Conservation (phyloP, 2,888 invertebrate species). For the Cataglyphis albicans region DNA sequence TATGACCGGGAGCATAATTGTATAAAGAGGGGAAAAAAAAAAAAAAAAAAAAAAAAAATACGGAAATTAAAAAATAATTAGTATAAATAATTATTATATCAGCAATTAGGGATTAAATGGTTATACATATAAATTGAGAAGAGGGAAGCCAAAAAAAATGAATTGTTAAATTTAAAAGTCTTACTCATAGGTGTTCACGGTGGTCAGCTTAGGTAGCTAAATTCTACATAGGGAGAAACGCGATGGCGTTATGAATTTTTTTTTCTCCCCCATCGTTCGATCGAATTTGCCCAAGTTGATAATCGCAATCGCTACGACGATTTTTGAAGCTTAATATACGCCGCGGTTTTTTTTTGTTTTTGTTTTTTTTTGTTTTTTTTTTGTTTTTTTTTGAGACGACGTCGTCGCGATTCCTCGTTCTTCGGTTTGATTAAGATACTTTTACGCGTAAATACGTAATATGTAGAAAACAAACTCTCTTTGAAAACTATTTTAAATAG, state of each 20-base stretch:
- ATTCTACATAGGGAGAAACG: constrained; percentile 35
- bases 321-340: background rate
- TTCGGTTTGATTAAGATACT: constrained; percentile 48
- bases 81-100: constrained; percentile 76
- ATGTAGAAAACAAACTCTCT: constrained; percentile 33
- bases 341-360: too few species aligned
- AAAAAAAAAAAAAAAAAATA: constrained; percentile 57
- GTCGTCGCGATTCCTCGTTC: constrained; percentile 41
- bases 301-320: constrained; percentile 21
- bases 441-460: constrained; percentile 39
- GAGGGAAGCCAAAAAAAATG: constrained; percentile 80
- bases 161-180: constrained; percentile 83
- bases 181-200: constrained; percentile 76
- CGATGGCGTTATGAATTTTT: constrained; percentile 34
- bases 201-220: constrained; percentile 60
- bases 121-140: constrained; percentile 79
- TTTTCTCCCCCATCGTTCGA: background rate
- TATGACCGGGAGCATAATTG: constrained; percentile 71
- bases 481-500: constrained; percentile 50
- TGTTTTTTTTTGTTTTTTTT: too few species aligned
- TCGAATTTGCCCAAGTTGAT: constrained; percentile 27
- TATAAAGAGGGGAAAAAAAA: constrained; percentile 72
- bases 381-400: background rate
- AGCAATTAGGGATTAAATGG: constrained; percentile 81
- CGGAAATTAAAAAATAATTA: constrained; percentile 76